A percentile compares a stretch with the other conserved stretches of the same genome.
Conservation (phyloP, 2,888 invertebrate genomes). For the Dicycla oo region DNA sequence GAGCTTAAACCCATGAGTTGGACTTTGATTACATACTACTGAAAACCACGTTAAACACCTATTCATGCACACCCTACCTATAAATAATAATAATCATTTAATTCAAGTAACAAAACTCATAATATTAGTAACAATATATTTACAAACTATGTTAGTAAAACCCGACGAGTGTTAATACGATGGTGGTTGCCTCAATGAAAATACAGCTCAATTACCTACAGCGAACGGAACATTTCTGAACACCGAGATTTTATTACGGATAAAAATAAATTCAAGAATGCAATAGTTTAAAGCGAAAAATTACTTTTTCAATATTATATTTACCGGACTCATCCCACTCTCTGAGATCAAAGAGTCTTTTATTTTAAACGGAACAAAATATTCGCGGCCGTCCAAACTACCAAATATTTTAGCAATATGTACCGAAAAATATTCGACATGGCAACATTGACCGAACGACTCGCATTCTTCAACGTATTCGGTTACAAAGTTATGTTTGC, state of each 20-base stretch:
- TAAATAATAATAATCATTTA: too few species aligned
- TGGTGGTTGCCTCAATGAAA: background rate
- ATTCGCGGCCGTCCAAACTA: slow-evolving; percentile 11
- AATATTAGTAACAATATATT: too few species aligned
- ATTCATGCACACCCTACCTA: too few species aligned
- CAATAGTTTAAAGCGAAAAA: background rate
- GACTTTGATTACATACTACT: too few species aligned
- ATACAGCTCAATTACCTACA: background rate
- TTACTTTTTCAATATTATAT: slow-evolving; percentile 15
- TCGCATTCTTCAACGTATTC: slow-evolving; percentile 70
- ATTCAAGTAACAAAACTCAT: too few species aligned
- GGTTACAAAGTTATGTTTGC: slow-evolving; percentile 67
- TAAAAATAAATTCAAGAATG: slow-evolving; percentile 3
- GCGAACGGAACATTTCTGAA: background rate
- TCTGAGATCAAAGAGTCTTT: slow-evolving; percentile 34
- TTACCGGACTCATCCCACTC: background rate
- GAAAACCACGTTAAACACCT: too few species aligned
- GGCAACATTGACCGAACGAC: slow-evolving; percentile 70
- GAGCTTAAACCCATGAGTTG: too few species aligned
- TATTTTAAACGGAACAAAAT: slow-evolving; percentile 49
- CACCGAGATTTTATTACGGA: background rate
- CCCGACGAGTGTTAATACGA: too few species aligned
- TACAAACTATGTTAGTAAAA: too few species aligned
- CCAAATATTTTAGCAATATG: slow-evolving; percentile 67
- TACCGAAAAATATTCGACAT: slow-evolving; percentile 66